phyloP scores from a whole-genome alignment of 2,113 vertebrate species.

The Riparia riparia region DNA sequence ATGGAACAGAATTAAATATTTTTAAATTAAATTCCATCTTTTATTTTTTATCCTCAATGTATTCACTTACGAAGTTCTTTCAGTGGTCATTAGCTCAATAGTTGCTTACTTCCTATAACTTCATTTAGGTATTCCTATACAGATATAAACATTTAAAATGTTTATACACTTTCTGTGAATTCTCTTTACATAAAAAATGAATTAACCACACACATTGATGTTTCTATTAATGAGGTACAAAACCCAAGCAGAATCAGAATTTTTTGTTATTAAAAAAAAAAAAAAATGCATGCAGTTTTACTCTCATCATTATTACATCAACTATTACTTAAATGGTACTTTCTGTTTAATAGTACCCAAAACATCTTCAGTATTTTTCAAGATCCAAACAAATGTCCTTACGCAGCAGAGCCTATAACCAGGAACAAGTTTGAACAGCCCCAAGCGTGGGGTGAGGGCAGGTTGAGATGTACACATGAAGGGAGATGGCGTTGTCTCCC shows the following conservation, averaged over 20 bases:
- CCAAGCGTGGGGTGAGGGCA: accelerated
- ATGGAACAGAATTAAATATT: background rate
- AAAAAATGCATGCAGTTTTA: background rate
- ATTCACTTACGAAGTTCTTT: background rate
- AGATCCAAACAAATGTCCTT: background rate
- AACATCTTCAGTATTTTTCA: background rate
- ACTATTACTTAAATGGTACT: background rate
- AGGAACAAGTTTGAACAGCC: background rate
- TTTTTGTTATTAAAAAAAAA: background rate
- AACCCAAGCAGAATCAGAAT: background rate
- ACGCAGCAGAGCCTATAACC: background rate
- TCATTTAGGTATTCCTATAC: background rate
- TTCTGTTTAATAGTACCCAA: background rate
- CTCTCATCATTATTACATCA: background rate
- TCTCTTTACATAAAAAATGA: background rate
- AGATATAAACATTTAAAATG: background rate
- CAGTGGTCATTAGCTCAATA: background rate
- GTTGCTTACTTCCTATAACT: background rate
- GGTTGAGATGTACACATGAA: background rate
- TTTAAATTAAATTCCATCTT: background rate
- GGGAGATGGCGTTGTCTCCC: background rate
- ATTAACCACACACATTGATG: background rate
- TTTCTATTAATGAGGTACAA: background rate
- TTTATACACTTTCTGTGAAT: background rate
- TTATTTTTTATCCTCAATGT: background rate